Evolutionary conservation across 2,888 invertebrate species (phyloP).

Genomic region (Macrophya annulata): DNA sequence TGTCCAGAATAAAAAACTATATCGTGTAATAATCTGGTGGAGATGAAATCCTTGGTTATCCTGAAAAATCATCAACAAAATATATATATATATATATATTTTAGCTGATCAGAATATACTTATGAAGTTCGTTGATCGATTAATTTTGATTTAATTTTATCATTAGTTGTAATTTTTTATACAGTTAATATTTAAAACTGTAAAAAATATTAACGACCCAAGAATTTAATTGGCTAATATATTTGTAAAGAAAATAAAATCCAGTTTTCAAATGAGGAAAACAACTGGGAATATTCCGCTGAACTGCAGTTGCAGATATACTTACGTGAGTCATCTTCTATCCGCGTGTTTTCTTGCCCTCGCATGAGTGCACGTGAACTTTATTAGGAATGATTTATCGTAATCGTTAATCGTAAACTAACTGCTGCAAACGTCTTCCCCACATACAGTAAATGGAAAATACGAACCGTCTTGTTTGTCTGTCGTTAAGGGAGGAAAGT

Average conservation of each 20-base stretch:
- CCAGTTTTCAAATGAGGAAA: not conserved
- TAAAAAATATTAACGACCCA: not conserved
- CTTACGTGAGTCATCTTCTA: not conserved
- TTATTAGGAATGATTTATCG: not conserved
- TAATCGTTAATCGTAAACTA: slow-evolving; percentile 7
- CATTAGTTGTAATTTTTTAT: not conserved
- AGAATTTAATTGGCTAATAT: not conserved
- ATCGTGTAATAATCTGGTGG: not conserved
- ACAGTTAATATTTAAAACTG: not conserved
- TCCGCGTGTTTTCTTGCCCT: slow-evolving; percentile 6
- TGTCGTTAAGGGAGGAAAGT: not conserved
- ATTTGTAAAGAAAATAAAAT: not conserved
- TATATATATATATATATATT: not conserved
- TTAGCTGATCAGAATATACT: too few species aligned
- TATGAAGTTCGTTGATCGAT: too few species aligned
- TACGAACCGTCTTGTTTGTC: not conserved
- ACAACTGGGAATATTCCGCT: not conserved
- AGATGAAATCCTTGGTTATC: not conserved
- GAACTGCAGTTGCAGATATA: not conserved
- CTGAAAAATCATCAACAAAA: not conserved
- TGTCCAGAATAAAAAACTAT: slow-evolving; percentile 7
- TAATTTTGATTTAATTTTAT: not conserved
- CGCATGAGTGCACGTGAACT: not conserved
- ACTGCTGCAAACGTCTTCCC: too few species aligned
- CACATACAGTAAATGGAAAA: slow-evolving; percentile 2